Evolutionary conservation across 2,888 invertebrate genomes (phyloP), one percentile per base, ranked within the genome.

Genomic region (Spodoptera littoralis): DNA sequence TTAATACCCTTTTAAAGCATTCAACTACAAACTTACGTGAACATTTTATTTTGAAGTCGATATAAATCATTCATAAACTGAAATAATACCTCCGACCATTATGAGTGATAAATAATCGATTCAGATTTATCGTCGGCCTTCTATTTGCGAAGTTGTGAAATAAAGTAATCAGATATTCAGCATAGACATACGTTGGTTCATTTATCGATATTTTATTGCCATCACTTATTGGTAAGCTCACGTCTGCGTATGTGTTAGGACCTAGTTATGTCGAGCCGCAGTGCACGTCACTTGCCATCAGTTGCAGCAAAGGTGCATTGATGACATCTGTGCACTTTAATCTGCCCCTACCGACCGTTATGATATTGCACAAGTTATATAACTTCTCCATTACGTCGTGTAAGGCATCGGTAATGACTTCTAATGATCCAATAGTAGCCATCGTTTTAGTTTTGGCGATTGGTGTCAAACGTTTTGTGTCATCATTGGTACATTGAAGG

Each of bases 131-230:
- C 60, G 61, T 51, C 58, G 60, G 48, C 70, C 77, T 79, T 73
- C 79, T 74, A 85, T 69, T 58, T 64, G 54, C 63, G 58, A 65
- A 66, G 70, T 83, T 87, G 82, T 86, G 81, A 82, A 86, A 89
- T 64, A 65, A 65, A 57, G 46, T 52, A 62, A 74, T 86, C 80
- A 84, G 70, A 83, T 87, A 91, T 89, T 89, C 88, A 83, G 73
- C 69, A 77, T 65, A 76, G 76, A 79, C 80, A 73, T 72, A 74
- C 81, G 79, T 90, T 89, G 85, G 88, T 79, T 84, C 84, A 85
- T 76, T 70, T 77, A 73, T 77, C 72, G 77, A 65, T 77, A 69
- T 79, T 89, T 87, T 86, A 85, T 85, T 84, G 83, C 82, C 83
- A 79, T 81, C 71, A 71, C 79, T 78, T 81, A 83, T 60, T 59